Percentiles rank a stretch among this genome's conserved stretches.
Evolutionary conservation across 2,113 vertebrate genomes (phyloP).

Genomic region (Eurystomus gularis): DNA sequence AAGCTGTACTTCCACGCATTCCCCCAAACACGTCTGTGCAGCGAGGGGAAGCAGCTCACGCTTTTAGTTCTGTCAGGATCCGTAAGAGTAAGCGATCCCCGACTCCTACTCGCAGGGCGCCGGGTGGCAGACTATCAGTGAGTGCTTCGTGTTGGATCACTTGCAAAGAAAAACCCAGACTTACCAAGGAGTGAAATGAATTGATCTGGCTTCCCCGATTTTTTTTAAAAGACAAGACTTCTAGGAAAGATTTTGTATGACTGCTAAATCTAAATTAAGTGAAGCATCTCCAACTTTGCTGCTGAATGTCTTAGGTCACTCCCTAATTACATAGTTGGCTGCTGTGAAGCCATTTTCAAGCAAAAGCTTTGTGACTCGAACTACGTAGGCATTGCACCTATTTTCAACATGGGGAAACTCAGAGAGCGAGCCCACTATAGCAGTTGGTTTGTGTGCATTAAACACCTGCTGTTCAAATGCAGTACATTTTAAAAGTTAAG

Average conservation of each 20-base stretch:
- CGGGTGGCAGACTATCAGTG: background rate
- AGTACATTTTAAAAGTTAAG: background rate
- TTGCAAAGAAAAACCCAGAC: background rate
- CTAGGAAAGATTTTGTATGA: background rate
- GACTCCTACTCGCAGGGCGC: background rate
- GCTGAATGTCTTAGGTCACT: background rate
- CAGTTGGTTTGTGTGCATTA: background rate
- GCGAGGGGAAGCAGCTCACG: accelerated
- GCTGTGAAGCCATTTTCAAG: background rate
- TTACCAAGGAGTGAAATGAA: background rate
- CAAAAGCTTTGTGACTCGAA: background rate
- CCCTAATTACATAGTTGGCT: background rate
- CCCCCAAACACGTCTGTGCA: background rate
- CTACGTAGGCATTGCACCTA: background rate
- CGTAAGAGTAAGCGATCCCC: background rate
- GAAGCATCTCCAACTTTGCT: background rate
- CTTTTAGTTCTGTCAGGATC: background rate
- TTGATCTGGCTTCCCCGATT: background rate
- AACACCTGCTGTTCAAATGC: background rate
- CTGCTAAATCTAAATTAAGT: background rate
- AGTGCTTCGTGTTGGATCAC: background rate
- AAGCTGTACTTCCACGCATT: constrained; percentile 1
- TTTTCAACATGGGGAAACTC: background rate
- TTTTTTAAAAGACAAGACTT: background rate
- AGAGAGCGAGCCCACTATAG: background rate